Evolutionary conservation across 2,888 invertebrate species (phyloP).

Genomic region (Lepidocyrtoides sp.): DNA sequence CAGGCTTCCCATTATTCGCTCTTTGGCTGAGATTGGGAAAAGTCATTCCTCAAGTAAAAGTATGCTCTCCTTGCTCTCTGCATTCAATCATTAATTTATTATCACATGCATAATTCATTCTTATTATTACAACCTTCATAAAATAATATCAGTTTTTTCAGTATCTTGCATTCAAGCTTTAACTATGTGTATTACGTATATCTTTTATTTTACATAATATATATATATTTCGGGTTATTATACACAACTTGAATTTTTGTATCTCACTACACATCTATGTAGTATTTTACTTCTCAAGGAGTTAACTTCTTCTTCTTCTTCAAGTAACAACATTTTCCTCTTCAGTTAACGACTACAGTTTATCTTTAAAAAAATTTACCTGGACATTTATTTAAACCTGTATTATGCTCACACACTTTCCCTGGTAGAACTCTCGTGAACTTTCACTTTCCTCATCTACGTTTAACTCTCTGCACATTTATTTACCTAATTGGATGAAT

Average conservation of each 20-base stretch:
- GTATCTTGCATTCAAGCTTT: constrained; percentile 2
- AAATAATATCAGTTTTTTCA: too few relatives aligned
- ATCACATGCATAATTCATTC: neutral
- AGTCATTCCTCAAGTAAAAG: constrained; percentile 98
- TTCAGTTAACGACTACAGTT: neutral
- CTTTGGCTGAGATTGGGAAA: constrained; percentile 97
- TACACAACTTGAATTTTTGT: neutral
- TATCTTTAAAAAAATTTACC: neutral
- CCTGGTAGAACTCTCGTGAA: neutral
- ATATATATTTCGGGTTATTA: constrained; percentile 43
- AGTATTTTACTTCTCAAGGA: constrained; percentile 33
- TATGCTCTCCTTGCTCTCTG: constrained; percentile 89
- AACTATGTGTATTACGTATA: constrained; percentile 23
- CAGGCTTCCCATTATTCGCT: constrained; percentile 88
- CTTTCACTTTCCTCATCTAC: neutral
- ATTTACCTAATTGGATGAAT: neutral
- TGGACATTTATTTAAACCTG: neutral
- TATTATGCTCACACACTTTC: constrained; percentile 23
- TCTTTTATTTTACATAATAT: neutral
- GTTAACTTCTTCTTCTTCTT: neutral
- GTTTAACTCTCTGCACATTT: constrained; percentile 26
- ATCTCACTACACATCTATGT: constrained; percentile 5
- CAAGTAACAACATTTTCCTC: neutral
- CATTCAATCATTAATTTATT: neutral
- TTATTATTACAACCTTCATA: too few relatives aligned